Percentiles rank a stretch among this genome's conserved stretches.
These are phyloP conservation scores for Crenichthys baileyi DNA, from an alignment of 2,797 vertebrate species.

Conservation along the genomic window DNA sequence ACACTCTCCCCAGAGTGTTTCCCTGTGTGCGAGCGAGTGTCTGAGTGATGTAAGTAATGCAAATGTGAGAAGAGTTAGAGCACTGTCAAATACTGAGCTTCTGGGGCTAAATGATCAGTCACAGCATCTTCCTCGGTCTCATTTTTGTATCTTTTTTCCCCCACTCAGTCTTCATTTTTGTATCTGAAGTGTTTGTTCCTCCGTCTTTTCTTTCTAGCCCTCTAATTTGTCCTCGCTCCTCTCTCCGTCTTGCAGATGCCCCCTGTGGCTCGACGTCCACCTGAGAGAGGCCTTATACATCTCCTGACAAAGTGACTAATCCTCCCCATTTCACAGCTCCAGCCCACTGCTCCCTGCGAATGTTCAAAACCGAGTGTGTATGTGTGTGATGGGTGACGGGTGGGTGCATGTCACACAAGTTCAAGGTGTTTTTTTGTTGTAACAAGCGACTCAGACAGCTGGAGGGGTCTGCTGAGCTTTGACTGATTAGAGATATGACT, in stretches of 20 bases:
- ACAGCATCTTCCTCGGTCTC: slow-evolving; percentile 16
- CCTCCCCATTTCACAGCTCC: slow-evolving; percentile 79
- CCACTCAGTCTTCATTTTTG: slow-evolving; percentile 60
- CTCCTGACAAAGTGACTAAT: slow-evolving; percentile 83
- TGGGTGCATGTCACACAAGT: slow-evolving; percentile 62
- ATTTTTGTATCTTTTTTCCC: slow-evolving; percentile 6
- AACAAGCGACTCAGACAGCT: slow-evolving; percentile 64
- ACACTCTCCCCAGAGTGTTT: slow-evolving; percentile 39
- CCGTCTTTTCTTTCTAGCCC: slow-evolving; percentile 28
- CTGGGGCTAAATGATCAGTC: slow-evolving; percentile 39
- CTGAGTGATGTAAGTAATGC: slow-evolving; percentile 31
- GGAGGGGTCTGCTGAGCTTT: slow-evolving; percentile 33
- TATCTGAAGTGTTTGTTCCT: slow-evolving; percentile 25
- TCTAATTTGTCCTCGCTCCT: slow-evolving; percentile 42
- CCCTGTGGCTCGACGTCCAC: slow-evolving; percentile 71
- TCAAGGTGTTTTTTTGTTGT: slow-evolving; percentile 67
- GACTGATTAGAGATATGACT: slow-evolving; percentile 65
- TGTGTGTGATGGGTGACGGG: slow-evolving; percentile 65
- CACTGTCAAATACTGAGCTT: slow-evolving; percentile 25
- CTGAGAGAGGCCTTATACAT: slow-evolving; percentile 73
- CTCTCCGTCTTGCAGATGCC: slow-evolving; percentile 37
- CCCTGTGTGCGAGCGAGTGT: slow-evolving; percentile 21
- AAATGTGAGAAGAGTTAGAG: slow-evolving; percentile 34
- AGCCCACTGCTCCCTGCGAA: slow-evolving; percentile 66
- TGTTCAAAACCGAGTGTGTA: slow-evolving; percentile 41